phyloP scores from a whole-genome alignment of 2,797 vertebrate species.

The Alosa sapidissima region DNA sequence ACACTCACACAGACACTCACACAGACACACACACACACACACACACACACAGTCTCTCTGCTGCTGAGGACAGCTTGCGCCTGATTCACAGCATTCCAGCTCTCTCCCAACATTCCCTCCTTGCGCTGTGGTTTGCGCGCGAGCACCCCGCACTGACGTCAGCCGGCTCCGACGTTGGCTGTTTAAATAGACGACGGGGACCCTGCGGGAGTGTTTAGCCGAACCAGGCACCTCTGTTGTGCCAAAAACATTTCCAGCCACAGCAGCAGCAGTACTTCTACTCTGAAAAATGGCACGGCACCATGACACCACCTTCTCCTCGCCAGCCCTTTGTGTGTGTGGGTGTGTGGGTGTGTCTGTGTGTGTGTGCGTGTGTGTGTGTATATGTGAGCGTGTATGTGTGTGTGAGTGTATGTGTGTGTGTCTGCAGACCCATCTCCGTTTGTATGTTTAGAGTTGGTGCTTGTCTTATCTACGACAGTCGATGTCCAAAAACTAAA shows the following conservation, averaged over 20 bases:
- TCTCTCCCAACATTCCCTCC: conserved; percentile 14
- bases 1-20: not conserved
- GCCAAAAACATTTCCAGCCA: conserved; percentile 43
- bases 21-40: conserved; percentile 19
- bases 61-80: not conserved
- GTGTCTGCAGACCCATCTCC: not conserved
- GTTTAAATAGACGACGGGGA: conserved; percentile 9
- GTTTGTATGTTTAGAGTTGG: not conserved
- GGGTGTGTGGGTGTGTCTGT: not conserved
- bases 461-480: not conserved
- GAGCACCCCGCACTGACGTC: conserved; percentile 36
- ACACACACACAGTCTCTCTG: conserved; percentile 17
- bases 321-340: not conserved
- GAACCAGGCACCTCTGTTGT: conserved; percentile 36
- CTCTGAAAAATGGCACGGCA: not conserved
- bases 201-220: conserved; percentile 44
- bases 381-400: not conserved
- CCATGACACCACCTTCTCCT: not conserved
- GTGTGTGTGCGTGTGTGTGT: not conserved
- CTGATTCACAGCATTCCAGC: conserved; percentile 12
- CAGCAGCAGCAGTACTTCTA: not conserved
- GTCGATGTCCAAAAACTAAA: not conserved
- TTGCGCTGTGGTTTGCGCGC: conserved; percentile 26
- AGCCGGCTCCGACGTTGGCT: conserved; percentile 12
- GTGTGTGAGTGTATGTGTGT: not conserved